A percentile compares a stretch with the other conserved stretches of the same genome.
These are phyloP conservation scores for Ephialtes manifestator DNA, from an alignment of 2,888 invertebrate species.

Conservation along the genomic window DNA sequence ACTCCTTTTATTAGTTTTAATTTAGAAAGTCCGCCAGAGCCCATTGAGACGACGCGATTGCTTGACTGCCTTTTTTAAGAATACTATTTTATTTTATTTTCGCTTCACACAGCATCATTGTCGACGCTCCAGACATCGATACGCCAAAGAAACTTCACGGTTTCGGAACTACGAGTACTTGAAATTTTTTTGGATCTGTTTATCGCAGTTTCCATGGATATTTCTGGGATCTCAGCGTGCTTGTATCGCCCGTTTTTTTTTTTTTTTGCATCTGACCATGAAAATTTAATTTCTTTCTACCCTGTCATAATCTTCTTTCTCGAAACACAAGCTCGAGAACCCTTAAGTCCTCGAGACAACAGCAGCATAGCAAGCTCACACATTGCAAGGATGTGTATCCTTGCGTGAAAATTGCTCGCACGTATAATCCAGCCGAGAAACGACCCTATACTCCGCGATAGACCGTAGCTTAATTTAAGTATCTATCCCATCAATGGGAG, in stretches of 20 bases:
- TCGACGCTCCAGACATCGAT: too few species aligned
- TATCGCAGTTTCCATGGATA: background rate
- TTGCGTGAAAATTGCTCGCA: slow-evolving; percentile 57
- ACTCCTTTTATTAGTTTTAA: too few species aligned
- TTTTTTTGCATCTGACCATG: slow-evolving; percentile 13
- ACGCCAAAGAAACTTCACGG: too few species aligned
- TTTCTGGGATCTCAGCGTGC: background rate
- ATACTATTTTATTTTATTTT: too few species aligned
- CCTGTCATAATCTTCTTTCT: slow-evolving; percentile 44
- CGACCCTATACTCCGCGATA: slow-evolving; percentile 45
- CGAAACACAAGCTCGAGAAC: slow-evolving; percentile 38
- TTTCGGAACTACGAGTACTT: too few species aligned
- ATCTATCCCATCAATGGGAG: slow-evolving; percentile 33
- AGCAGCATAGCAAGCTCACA: slow-evolving; percentile 27
- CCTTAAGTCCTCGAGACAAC: slow-evolving; percentile 42
- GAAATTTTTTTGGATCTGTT: too few species aligned
- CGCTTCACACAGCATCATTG: too few species aligned
- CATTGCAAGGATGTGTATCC: slow-evolving; percentile 37
- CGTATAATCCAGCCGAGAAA: slow-evolving; percentile 51
- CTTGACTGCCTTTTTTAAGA: too few species aligned
- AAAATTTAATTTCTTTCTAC: slow-evolving; percentile 32
- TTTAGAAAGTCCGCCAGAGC: too few species aligned
- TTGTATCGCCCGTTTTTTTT: slow-evolving; percentile 3
- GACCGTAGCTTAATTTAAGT: slow-evolving; percentile 49
- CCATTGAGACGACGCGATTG: too few species aligned